Evolutionary conservation across 1,140 invertebrate genomes (phyloP), one percentile per base, ranked within the genome.

Genomic region (Zeugodacus cucurbitae): DNA sequence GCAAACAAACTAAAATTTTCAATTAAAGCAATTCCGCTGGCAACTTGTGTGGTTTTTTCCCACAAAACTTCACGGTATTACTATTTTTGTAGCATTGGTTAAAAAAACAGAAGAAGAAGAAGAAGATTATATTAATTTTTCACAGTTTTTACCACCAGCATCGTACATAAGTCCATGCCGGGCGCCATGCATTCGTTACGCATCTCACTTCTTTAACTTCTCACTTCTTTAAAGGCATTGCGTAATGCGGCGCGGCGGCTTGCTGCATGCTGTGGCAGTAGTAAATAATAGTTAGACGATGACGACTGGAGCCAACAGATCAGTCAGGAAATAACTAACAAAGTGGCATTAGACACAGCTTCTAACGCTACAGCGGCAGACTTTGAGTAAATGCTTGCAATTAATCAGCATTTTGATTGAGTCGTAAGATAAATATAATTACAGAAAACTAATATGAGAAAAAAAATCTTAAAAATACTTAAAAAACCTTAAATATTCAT

Each of bases 1-100:
- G 74, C 20, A 82, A 82, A 82, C 8, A 82, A 54, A 74, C 74
- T 48, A 82, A 82, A 82, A 82, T 48, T 82, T 82, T 82, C 74
- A 82, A 82, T 82, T 82, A 82, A 82, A 82, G n/a, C n/a, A n/a
- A 82, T 48, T 82, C 41, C 74, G 74, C 41, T 82, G 74, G 74
- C 74, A 82, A 82, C 74, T 82, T 82, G 74, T 82, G 74, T 82
- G 74, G 74, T 48, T 82, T 82, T 48, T 82, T 82, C 70, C 44
- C 74, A 82, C 37, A 82, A 82, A n/a, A 34, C 74, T 82, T 82
- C 41, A 26, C 2, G 41, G 64, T 34, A 70, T 11, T 70, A 32
- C 41, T 3, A n/a, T 54, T 82, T 70, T 70, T 82, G 29, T 48
- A 14, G 22, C 26, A 48, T 78, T 78, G 5, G 6, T 78, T 82